Evolutionary conservation across 2,797 vertebrate species (phyloP), one percentile per base, ranked within the genome.

Genomic region (Liparis tanakae): DNA sequence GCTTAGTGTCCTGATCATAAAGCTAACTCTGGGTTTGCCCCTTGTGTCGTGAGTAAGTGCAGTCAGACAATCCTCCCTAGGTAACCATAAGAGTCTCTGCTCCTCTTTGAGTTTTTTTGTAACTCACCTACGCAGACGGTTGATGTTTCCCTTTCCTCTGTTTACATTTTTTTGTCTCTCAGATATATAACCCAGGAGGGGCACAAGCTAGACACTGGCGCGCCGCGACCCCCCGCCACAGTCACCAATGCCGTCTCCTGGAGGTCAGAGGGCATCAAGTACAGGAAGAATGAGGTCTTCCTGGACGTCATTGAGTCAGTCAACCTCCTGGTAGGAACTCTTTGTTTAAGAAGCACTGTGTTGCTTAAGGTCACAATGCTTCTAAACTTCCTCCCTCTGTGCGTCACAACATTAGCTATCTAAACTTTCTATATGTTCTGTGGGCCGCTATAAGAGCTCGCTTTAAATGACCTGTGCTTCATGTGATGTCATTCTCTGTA

Each of bases 121-220:
- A 88, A 87, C 51, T 66, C 18, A 0, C 10, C 15, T 8, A 44
- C 1, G 1, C 86, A 81, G 78, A 80, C 72, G 15, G 62, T 63
- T 57, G 12, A 65, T 87, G 77, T 79, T 66, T 71, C 43, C 17
- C 33, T 53, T 64, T 85, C 73, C 30, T 75, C 18, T 68, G 3
- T 89, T 85, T 84, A 70, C 36, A 30, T 87, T 82, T 78, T 67
- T 17, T 6, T n/a, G 48, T 68, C 54, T 60, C 34, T 30, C 87
- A 99, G 97, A 91, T 99, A 99, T 89, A 99, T 99, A 85, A 99
- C 98, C 74, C 98, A 99, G 89, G 98, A 99, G 90, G 98, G 98
- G 13, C 98, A 99, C 94, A 99, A 99, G 91, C 91, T 99, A 77
- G 98, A 99, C 91, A 99, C 97, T 0, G 97, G 98, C 18, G 98